Conservation (phyloP, 2,113 vertebrate species). For the Azemiops feae region DNA sequence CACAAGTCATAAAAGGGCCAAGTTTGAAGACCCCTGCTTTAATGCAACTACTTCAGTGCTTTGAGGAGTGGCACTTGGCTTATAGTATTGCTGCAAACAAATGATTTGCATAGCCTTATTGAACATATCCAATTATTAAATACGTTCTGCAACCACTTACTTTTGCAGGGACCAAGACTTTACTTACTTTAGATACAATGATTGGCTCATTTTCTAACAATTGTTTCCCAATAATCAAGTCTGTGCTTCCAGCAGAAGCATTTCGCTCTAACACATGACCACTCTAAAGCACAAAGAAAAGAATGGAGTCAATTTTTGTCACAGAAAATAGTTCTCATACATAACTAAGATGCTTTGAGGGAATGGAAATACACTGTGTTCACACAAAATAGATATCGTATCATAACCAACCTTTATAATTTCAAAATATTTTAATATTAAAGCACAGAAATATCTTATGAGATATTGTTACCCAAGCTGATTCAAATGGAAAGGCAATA, state of each 20-base stretch:
- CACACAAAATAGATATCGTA: neutral
- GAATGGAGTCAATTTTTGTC: neutral
- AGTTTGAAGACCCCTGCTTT: too few species aligned
- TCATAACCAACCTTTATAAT: neutral
- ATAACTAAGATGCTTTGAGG: neutral
- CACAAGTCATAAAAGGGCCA: too few species aligned
- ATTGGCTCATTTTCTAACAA: slow-evolving; percentile 69
- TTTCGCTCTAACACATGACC: slow-evolving; percentile 72
- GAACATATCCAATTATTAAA: neutral
- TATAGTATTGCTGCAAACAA: neutral
- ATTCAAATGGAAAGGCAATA: neutral
- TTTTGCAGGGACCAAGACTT: neutral
- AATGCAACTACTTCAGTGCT: neutral
- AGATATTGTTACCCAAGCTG: slow-evolving; percentile 13
- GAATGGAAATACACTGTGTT: neutral
- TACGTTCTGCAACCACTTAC: neutral
- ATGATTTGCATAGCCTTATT: neutral
- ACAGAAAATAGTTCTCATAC: neutral
- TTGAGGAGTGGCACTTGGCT: neutral
- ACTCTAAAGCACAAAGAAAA: slow-evolving; percentile 57
- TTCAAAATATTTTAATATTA: neutral
- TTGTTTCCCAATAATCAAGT: slow-evolving; percentile 70
- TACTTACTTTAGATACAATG: slow-evolving; percentile 71
- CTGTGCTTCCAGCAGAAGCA: slow-evolving; percentile 69
- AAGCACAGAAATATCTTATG: neutral